phyloP scores from a whole-genome alignment of 2,888 invertebrate species.

The Tanypteryx hageni region DNA sequence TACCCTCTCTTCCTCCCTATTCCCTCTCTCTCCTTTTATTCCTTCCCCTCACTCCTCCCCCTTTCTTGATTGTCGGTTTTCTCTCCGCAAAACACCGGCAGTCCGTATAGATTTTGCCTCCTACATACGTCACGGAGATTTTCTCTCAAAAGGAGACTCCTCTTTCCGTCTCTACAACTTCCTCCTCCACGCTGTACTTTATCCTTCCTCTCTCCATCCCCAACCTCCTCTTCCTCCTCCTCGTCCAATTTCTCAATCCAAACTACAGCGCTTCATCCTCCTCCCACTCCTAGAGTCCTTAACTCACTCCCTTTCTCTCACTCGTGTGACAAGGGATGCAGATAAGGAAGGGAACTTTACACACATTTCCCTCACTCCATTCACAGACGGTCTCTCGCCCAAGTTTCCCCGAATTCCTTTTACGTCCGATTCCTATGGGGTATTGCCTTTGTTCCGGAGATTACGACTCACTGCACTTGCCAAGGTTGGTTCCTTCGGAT shows the following conservation, averaged over 20 bases:
- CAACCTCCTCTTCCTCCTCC: no score
- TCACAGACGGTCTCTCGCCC: background rate
- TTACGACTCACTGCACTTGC: background rate
- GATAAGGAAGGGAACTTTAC: background rate
- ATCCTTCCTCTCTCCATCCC: no score
- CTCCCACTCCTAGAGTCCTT: background rate
- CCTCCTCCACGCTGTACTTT: no score
- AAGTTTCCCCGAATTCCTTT: background rate
- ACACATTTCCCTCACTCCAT: conserved; percentile 11
- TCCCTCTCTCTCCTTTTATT: background rate
- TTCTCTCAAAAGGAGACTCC: no score
- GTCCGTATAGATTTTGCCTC: no score
- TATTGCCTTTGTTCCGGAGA: background rate
- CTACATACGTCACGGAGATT: no score
- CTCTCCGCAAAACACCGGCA: no score
- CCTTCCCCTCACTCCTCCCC: background rate
- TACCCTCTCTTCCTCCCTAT: background rate
- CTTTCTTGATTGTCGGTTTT: no score
- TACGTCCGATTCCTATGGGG: background rate
- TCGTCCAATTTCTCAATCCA: no score
- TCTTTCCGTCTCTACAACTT: no score
- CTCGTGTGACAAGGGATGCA: background rate
- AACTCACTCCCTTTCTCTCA: background rate
- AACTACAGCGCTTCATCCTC: background rate
- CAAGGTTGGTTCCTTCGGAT: background rate